Percentiles rank a stretch among this genome's conserved stretches.
Conservation (phyloP, 2,113 vertebrate genomes). For the Pogona vitticeps region DNA sequence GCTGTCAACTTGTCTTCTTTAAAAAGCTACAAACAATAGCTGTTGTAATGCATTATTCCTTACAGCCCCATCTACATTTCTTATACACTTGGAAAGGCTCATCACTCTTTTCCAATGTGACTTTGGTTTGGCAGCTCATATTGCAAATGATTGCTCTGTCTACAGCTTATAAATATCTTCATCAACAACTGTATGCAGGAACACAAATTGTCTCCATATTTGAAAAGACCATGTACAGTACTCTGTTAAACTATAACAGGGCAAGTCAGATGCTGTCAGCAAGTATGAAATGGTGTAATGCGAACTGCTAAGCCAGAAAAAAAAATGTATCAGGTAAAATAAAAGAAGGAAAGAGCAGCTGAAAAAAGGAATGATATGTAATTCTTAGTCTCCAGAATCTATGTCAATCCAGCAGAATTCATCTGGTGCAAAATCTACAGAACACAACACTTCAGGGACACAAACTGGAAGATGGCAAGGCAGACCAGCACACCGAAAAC, state of each 20-base stretch:
- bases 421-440: not conserved
- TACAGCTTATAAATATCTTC: slow-evolving; percentile 28
- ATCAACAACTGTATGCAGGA: slow-evolving; percentile 24
- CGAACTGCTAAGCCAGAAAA: not conserved
- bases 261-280: not conserved
- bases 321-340: not conserved
- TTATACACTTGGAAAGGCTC: slow-evolving; percentile 17
- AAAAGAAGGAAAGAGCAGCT: not conserved
- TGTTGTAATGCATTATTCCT: not conserved
- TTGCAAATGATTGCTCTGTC: slow-evolving; percentile 31
- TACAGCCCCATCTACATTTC: not conserved
- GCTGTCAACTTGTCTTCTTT: not conserved
- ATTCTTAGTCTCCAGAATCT: not conserved
- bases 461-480: not conserved
- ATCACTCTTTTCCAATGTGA: slow-evolving; percentile 15
- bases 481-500: not conserved
- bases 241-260: slow-evolving; percentile 22
- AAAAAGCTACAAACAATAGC: not conserved
- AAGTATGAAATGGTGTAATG: slow-evolving; percentile 11
- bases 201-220: not conserved
- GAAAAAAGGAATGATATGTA: not conserved
- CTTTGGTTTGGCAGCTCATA: slow-evolving; percentile 30
- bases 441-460: not conserved
- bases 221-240: not conserved
- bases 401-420: not conserved